Conservation (phyloP, 2,797 vertebrate species). For the Hypotaenidia okinawae region DNA sequence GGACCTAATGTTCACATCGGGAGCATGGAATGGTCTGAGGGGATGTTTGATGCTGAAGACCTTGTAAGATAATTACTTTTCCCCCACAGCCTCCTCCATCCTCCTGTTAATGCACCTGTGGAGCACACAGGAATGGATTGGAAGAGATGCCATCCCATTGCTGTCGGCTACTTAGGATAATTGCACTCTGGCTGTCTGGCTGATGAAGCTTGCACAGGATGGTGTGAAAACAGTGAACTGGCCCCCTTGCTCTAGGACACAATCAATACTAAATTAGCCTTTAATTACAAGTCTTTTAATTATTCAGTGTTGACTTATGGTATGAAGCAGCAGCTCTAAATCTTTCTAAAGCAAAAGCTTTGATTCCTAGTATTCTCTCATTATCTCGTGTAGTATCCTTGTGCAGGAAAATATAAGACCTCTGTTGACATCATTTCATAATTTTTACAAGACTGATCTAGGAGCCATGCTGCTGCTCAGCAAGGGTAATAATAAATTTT, state of each 20-base stretch:
- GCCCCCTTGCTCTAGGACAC: slow-evolving; percentile 66
- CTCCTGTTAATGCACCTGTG: slow-evolving; percentile 1
- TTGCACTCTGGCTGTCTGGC: neutral
- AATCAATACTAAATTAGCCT: slow-evolving; percentile 81
- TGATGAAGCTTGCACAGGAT: neutral
- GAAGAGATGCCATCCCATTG: slow-evolving; percentile 25
- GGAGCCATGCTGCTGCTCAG: neutral
- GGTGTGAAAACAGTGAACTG: neutral
- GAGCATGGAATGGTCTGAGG: slow-evolving; percentile 1
- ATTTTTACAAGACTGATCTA: slow-evolving; percentile 47
- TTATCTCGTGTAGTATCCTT: neutral
- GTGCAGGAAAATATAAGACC: slow-evolving; percentile 17
- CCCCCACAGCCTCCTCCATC: neutral
- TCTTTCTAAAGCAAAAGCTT: slow-evolving; percentile 48
- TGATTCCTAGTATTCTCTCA: slow-evolving; percentile 2
- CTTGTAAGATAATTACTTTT: neutral
- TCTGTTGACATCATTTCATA: slow-evolving; percentile 24
- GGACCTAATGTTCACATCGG: neutral
- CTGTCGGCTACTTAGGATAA: neutral
- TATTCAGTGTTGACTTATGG: slow-evolving; percentile 80
- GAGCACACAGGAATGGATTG: slow-evolving; percentile 1
- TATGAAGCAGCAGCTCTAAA: slow-evolving; percentile 69
- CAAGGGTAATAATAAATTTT: slow-evolving; percentile 48
- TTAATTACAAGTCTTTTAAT: slow-evolving; percentile 82
- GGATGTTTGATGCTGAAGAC: neutral